Base-by-base conservation (phyloP, 2,888 invertebrate species). In the Rhogogaster chlorosoma region DNA sequence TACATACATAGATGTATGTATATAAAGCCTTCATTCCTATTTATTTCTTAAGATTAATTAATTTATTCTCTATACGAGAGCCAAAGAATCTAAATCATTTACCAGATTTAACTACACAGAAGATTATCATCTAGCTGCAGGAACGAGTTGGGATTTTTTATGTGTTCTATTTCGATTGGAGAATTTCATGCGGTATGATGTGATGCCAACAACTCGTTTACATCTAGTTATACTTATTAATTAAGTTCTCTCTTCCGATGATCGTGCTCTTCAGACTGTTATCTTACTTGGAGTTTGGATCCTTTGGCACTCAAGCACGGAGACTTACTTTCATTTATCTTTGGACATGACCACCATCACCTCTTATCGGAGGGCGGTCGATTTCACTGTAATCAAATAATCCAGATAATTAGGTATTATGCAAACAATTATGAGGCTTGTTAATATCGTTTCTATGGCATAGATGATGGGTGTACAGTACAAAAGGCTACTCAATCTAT, bases 271-370 rank as follows among this genome's bases (percentile, higher is more conserved):
- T 18, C 10, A 29, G 4, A 26, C 6, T 38, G 36, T 36, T 45
- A 61, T 38, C 61, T 80, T 80, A 64, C 22, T 61, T 57, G 61
- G 29, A 64, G 83, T 83, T 70, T 67, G 67, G 83, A 83, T 70
- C 67, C 83, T 67, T 83, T 67, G 83, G 83, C 83, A 32, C 64
- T 83, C 83, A 70, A 49, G 12, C 83, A 18, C 49, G 83, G 67
- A 83, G 67, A 83, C 32, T 45, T 70, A 83, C 67, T 70, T 64
- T 83, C 83, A 70, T 83, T 83, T 67, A 83, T 83, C 83, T 83
- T 83, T 70, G 83, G 67, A 83, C 83, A 32, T 45, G 67, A 67
- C 64, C 83, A 67, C 67, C 67, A 49, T 83, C 83, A 49, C 83
- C 83, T 32, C 83, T 83, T 29, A 45, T 32, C 26, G 83, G 83